Conservation (phyloP, 2,888 invertebrate genomes). For the Sylvicola cinctus region DNA sequence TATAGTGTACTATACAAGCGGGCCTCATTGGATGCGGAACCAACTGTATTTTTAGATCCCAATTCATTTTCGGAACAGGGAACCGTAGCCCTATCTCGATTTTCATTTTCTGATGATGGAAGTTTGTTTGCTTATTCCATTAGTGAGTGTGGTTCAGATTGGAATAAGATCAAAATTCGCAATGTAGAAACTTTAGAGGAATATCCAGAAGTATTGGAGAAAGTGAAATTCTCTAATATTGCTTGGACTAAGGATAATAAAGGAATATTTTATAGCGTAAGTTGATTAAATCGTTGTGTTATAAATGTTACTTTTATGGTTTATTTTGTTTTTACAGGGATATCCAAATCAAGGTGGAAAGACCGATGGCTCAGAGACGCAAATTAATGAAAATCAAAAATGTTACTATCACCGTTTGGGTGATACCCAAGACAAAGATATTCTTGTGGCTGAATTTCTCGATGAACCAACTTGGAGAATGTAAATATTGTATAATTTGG, state of each 20-base stretch:
- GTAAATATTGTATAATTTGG: slow-evolving; percentile 26
- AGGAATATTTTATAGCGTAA: slow-evolving; percentile 84
- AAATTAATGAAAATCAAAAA: slow-evolving; percentile 74
- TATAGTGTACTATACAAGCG: slow-evolving; percentile 77
- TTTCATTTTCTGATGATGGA: slow-evolving; percentile 77
- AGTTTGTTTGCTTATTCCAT: slow-evolving; percentile 76
- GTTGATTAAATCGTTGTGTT: slow-evolving; percentile 9
- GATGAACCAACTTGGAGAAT: slow-evolving; percentile 84
- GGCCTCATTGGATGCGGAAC: slow-evolving; percentile 52
- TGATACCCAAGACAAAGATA: slow-evolving; percentile 68
- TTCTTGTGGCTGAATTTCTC: slow-evolving; percentile 72
- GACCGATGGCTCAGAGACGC: slow-evolving; percentile 82
- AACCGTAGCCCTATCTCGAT: slow-evolving; percentile 56
- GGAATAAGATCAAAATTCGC: slow-evolving; percentile 76
- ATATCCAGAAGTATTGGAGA: slow-evolving; percentile 70
- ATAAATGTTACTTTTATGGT: neutral
- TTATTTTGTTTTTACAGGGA: slow-evolving; percentile 28
- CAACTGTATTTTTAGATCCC: slow-evolving; percentile 82
- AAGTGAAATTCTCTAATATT: slow-evolving; percentile 80
- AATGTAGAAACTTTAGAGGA: slow-evolving; percentile 56
- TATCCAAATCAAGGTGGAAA: slow-evolving; percentile 67
- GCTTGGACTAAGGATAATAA: slow-evolving; percentile 90
- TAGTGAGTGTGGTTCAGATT: slow-evolving; percentile 87
- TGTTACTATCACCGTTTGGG: slow-evolving; percentile 80
- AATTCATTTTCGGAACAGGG: slow-evolving; percentile 83